Base-by-base conservation (phyloP, 1,140 invertebrate species). In the Mylabris phalerata region DNA sequence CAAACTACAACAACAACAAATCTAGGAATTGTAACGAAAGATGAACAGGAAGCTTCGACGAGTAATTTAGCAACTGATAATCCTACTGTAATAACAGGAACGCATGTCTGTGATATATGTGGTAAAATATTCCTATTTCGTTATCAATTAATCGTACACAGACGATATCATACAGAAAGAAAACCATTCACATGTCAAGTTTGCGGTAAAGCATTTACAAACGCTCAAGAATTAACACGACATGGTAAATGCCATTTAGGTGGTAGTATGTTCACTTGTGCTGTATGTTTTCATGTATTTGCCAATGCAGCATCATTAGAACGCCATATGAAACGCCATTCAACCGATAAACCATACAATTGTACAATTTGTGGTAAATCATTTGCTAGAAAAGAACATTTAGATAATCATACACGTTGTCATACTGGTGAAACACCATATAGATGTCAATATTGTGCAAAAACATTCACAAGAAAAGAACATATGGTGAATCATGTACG, bases 381-480 rank as follows among this genome's bases (percentile, higher is more conserved):
- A 24, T 95, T 94, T 72, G 89, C 89, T 3, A 79, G 90, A 26
- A 93, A 92, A 73, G 88, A 90, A 70, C 87, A 91, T 73, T 79
- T 91, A 46, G 87, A 89, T 70, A 90, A 90, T 72, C 89, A 91
- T 70, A 87, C 88, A 48, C 79, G 87, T 57, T 88, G 86, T 71
- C 88, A 91, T 72, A 89, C 88, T 10, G 92, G 93, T 39, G 93
- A 95, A 75, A 88, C 86, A 38, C 86, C 86, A 2, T 88, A 85
- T 65, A 80, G 82, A 78, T 84, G 74, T 61, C 70, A 73, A 55
- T 83, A 81, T 64, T 89, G 86, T 70, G 79, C 80, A 0, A 87
- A 87, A 69, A 82, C 81, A 3, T 89, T 89, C 68, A 85, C 84
- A 1, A 75, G 84, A 24, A 87, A 86, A 66, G 82, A 83, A 61